Evolutionary conservation across 1,140 invertebrate genomes (phyloP), one percentile per base, ranked within the genome.

Genomic region (Monomorium pharaonis): DNA sequence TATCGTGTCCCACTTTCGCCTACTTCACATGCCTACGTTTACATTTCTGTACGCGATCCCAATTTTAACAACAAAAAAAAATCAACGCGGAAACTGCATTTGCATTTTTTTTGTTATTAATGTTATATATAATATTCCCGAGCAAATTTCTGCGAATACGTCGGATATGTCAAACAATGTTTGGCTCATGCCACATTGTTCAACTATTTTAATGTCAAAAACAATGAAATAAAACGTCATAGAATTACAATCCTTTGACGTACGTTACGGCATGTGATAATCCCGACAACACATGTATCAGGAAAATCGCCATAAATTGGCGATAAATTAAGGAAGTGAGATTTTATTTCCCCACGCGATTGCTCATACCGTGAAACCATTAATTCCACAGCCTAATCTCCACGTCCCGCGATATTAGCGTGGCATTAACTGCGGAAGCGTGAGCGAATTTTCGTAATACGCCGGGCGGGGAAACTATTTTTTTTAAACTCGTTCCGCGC

Each of bases 391-490:
- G 44, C 21, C 9, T 56, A 83, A 74, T 58, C 37, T 33, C 2
- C 18, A 54, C 24, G 65, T n/a, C 24, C n/a, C 21, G 18, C 14
- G 37, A 72, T 70, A 74, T 83, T 72, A 72, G 5, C 21, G 33
- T 14, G 33, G 56, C 51, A 21, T 44, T 47, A 74, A 83, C 4
- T 44, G 44, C 27, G 5, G 24, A 56, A 37, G 16, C 30, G n/a
- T 30, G 54, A 58, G 33, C 58, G 87, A 75, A 88, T 88, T 77
- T 65, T 12, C 18, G 37, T 51, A 58, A 88, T 77, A 60, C 16
- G 60, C 62, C n/a, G 44, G 18, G 10, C 47, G n/a, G 27, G 42
- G 24, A 70, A n/a, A 60, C 80, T 85, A 47, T 76, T 60, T 85
- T 85, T 51, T 81, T 86, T 37, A 65, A 84, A 67, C n/a, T 76